Evolutionary conservation across 2,113 vertebrate species (phyloP), one percentile per base, ranked within the genome.

Genomic region (Aspidoscelis tigris): DNA sequence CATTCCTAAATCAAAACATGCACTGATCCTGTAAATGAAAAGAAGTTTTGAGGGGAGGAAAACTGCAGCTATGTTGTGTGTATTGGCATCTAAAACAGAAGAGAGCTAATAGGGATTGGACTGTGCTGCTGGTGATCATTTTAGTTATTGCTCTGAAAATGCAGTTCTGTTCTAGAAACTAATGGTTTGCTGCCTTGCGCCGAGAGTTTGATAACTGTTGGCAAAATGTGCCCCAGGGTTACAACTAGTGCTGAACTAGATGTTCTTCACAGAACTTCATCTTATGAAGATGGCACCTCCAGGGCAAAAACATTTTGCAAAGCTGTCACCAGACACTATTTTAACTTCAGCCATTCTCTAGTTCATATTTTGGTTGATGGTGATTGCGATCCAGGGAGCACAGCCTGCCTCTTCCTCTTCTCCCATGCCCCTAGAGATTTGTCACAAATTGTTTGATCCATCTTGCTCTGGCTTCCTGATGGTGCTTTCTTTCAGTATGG

Each of bases 1-100:
- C 88, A 53, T 80, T 89, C 80, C 55, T 87, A 88, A 92, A 93
- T 92, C 85, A 89, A 89, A 79, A 92, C 84, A 82, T 78, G 82
- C 78, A 8, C 82, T 83, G 84, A 90, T 82, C 0, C 0, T 74
- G 84, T 88, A 87, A 88, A 88, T 88, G 53, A 89, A 86, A 91
- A 86, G 81, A 89, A 82, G 86, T 89, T 89, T 85, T 85, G 83
- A 41, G 88, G 88, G 88, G 89, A 89, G 87, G 71, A 85, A 33
- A 39, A 39, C n/a, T 18, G 33, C 69, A 70, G 14, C 89, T 87
- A 83, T 89, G 76, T 89, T 83, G 89, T 91, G 91, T 91, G 61
- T 75, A 55, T 53, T 41, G 83, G 90, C 84, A 81, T 81, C 12
- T 76, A 87, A 85, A 47, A 68, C 86, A 92, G 81, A 89, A 84